These are phyloP conservation scores for Hipparchia semele DNA, from an alignment of 2,888 invertebrate genomes.

Conservation along the genomic window DNA sequence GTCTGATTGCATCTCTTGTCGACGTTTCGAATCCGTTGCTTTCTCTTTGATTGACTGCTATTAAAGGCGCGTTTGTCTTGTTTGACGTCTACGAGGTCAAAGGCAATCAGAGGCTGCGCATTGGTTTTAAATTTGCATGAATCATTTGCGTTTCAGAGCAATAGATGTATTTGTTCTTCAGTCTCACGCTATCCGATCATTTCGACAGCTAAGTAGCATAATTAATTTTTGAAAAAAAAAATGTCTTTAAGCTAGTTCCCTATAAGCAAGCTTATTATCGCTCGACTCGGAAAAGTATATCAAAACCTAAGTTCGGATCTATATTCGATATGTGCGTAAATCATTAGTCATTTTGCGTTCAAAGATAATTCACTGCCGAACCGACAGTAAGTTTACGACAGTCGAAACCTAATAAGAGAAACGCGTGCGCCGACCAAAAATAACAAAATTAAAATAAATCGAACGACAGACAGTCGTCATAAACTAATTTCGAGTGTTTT, in stretches of 20 bases:
- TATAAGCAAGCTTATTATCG: background rate
- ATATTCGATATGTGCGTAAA: conserved; percentile 53
- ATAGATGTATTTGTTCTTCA: conserved; percentile 4
- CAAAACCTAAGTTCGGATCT: conserved; percentile 33
- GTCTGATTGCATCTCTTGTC: conserved; percentile 82
- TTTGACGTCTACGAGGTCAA: conserved; percentile 54
- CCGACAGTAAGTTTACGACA: conserved; percentile 64
- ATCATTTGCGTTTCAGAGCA: conserved; percentile 56
- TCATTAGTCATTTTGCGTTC: conserved; percentile 67
- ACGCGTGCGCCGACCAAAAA: conserved; percentile 69
- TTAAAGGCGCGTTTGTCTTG: conserved; percentile 56
- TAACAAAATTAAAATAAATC: conserved; percentile 83
- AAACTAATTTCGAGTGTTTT: conserved; percentile 83
- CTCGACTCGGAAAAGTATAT: background rate
- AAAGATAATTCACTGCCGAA: conserved; percentile 76
- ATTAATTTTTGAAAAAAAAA: background rate
- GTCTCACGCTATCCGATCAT: conserved; percentile 20
- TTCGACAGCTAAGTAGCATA: background rate
- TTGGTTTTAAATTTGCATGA: conserved; percentile 60
- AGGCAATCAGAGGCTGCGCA: conserved; percentile 43
- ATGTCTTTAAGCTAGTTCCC: background rate
- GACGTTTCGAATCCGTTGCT: conserved; percentile 73
- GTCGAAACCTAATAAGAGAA: conserved; percentile 72
- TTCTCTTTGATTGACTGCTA: conserved; percentile 80
- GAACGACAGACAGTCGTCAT: conserved; percentile 83